Evolutionary conservation across 2,888 invertebrate species (phyloP), one percentile per base, ranked within the genome.

Genomic region (Euplagia quadripunctaria): DNA sequence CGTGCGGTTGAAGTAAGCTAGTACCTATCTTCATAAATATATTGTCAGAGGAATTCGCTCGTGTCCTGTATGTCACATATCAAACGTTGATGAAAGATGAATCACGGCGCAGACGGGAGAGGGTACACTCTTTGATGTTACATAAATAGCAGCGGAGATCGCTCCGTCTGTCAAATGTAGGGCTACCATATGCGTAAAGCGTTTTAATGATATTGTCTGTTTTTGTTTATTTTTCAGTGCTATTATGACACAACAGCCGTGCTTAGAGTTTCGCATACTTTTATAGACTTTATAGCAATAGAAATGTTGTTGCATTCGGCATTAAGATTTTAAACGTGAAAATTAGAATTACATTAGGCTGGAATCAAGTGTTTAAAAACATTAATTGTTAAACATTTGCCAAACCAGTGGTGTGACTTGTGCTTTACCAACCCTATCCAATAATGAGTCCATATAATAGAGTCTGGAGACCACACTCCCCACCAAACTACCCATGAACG

Each of bases 21-120:
- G 31, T 31, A 14, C 31, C 31, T 46, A 61, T 31, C 31, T 31
- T 61, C 12, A 61, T 61, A 31, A 14, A 61, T 31, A 31, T 31
- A 31, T 61, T 61, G 12, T n/a, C 7, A 41, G 16, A 61, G 69
- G 68, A 72, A 61, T 66, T 49, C 51, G 64, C 46, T 61, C 69
- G 64, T 68, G 69, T 72, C 73, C 70, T 69, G 65, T 71, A 74
- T 78, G 82, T 81, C 83, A 82, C 74, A 74, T 78, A 84, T 84
- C 84, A 83, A 83, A 82, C 81, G 81, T 84, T 83, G 84, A 83
- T 81, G 84, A 82, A 84, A 84, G 82, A 84, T 83, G 83, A 83
- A 82, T 83, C 84, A 83, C 77, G 65, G 70, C 79, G 72, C 82
- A 82, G 78, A 82, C 84, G 82, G 77, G 75, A 61, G 76, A 75